phyloP scores from a whole-genome alignment of 2,888 invertebrate genomes.

The Callinectes sapidus region DNA sequence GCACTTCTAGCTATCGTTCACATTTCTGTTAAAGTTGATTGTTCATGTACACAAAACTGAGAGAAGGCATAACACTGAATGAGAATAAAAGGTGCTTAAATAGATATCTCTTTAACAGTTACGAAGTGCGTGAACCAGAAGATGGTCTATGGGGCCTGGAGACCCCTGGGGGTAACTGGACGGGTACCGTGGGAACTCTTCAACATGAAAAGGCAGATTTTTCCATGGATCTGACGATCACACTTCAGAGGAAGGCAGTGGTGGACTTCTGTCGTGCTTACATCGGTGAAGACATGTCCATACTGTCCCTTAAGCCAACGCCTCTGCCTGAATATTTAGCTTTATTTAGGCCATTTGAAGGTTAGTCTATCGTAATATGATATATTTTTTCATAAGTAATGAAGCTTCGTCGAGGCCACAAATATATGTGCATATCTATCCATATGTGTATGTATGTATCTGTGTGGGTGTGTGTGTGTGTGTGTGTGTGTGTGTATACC shows the following conservation, averaged over 20 bases:
- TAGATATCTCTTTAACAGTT: conserved; percentile 28
- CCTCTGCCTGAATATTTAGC: conserved; percentile 46
- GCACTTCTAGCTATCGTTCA: too few relatives aligned
- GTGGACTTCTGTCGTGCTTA: conserved; percentile 51
- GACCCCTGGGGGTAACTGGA: conserved; percentile 55
- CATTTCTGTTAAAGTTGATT: too few relatives aligned
- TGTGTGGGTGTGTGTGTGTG: background rate
- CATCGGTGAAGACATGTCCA: conserved; percentile 41
- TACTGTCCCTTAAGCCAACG: conserved; percentile 41
- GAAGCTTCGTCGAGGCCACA: too few relatives aligned
- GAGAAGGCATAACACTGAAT: too few relatives aligned
- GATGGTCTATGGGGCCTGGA: conserved; percentile 54
- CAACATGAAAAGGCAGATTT: conserved; percentile 61
- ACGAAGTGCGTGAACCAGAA: conserved; percentile 35
- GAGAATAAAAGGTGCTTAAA: too few relatives aligned
- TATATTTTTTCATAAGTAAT: background rate
- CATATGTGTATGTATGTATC: background rate
- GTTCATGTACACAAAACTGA: too few relatives aligned
- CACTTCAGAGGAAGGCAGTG: background rate
- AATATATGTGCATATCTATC: background rate
- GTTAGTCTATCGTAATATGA: conserved; percentile 19
- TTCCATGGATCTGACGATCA: conserved; percentile 34
- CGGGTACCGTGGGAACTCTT: conserved; percentile 57
- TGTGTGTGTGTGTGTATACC: background rate
- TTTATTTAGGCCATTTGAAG: conserved; percentile 50